A percentile compares a stretch with the other conserved stretches of the same genome.
These are phyloP conservation scores for Lepidurus packardi DNA, from an alignment of 1,140 invertebrate species.

Conservation along the genomic window DNA sequence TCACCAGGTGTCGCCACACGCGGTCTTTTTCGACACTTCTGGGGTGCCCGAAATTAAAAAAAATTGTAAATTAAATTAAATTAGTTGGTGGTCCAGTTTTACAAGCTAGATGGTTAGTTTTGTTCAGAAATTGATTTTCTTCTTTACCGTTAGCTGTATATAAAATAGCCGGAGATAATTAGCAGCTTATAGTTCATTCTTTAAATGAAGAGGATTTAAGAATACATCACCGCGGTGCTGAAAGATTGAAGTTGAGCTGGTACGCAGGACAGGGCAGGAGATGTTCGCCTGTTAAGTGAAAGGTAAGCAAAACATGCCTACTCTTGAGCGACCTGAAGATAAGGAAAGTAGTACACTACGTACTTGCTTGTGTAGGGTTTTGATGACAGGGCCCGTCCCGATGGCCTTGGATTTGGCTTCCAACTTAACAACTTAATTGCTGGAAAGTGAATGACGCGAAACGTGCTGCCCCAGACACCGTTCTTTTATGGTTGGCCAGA, in stretches of 20 bases:
- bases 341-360: not conserved
- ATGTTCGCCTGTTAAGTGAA: not conserved
- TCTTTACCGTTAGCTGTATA: too few species aligned
- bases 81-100: too few species aligned
- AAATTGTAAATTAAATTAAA: too few species aligned
- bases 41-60: too few species aligned
- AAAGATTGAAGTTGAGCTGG: too few species aligned
- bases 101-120: too few species aligned
- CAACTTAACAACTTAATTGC: conserved; percentile 15
- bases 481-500: not conserved
- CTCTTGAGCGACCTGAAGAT: not conserved
- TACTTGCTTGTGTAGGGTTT: not conserved
- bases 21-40: too few species aligned
- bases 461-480: not conserved
- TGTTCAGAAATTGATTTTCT: too few species aligned
- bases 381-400: not conserved
- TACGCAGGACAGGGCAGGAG: not conserved
- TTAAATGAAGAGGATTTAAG: too few species aligned
- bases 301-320: not conserved
- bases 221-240: not conserved
- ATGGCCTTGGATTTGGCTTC: conserved; percentile 1
- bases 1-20: too few species aligned
- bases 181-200: too few species aligned
- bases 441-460: conserved; percentile 2
- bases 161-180: too few species aligned